Percentiles rank a stretch among this genome's conserved stretches.
Conservation (phyloP, 2,888 invertebrate species). For the Nomada hirtipes region DNA sequence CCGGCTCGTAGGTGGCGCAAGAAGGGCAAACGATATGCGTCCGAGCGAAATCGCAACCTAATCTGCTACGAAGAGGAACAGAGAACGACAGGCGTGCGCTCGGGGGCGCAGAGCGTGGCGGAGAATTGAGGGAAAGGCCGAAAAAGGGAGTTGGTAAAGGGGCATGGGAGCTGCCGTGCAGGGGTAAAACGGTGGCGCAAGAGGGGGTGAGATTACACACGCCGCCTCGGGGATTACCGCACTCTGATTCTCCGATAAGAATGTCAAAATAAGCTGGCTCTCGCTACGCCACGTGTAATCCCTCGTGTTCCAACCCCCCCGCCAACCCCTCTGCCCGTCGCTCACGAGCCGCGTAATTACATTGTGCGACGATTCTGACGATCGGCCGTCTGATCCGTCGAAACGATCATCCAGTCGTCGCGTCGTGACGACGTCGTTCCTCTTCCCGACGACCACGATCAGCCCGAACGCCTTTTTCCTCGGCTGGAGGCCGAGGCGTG, state of each 20-base stretch:
- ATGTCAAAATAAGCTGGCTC: conserved; percentile 83
- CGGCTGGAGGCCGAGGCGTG: background rate
- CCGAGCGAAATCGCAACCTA: conserved; percentile 25
- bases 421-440: conserved; percentile 38
- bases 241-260: conserved; percentile 83
- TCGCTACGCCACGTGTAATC: conserved; percentile 75
- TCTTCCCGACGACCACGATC: conserved; percentile 1
- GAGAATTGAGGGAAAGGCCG: conserved; percentile 55
- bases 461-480: background rate
- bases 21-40: conserved; percentile 61
- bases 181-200: conserved; percentile 52
- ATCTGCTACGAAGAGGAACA: background rate
- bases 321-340: conserved; percentile 17
- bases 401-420: conserved; percentile 48
- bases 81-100: conserved; percentile 16
- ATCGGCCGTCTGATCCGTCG: conserved; percentile 58
- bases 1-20: conserved; percentile 68
- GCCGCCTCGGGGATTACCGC: conserved; percentile 82
- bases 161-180: conserved; percentile 54
- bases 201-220: conserved; percentile 80
- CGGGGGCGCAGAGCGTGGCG: conserved; percentile 24
- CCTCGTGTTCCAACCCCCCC: conserved; percentile 43
- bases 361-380: conserved; percentile 75
- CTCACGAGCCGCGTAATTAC: conserved; percentile 81
- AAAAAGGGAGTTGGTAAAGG: conserved; percentile 64